Evolutionary conservation across 2,888 invertebrate species (phyloP).

Genomic region (Synergus laeviventris): DNA sequence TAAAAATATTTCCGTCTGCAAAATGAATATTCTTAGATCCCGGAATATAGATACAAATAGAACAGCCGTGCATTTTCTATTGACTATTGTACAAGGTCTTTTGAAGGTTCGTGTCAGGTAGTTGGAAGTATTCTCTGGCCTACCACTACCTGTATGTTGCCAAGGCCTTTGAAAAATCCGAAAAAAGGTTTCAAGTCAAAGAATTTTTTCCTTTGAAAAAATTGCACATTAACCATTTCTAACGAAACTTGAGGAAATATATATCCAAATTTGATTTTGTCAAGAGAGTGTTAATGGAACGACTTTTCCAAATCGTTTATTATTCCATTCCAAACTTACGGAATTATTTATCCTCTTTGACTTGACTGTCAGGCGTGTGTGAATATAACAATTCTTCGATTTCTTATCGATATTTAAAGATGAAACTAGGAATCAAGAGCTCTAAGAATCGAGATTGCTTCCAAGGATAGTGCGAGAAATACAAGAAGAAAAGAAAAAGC

Average conservation of each 20-base stretch:
- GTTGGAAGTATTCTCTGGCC: slow-evolving; percentile 58
- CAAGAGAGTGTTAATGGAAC: neutral
- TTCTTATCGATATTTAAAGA: neutral
- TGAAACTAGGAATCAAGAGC: slow-evolving; percentile 15
- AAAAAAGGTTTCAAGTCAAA: neutral
- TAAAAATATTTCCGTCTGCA: slow-evolving; percentile 6
- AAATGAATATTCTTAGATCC: neutral
- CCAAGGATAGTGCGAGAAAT: neutral
- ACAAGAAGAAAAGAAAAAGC: neutral
- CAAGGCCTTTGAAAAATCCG: neutral
- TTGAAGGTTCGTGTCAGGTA: slow-evolving; percentile 26
- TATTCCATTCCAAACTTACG: too few species aligned
- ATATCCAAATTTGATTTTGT: neutral
- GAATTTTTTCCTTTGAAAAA: neutral
- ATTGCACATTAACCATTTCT: neutral
- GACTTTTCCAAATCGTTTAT: too few species aligned
- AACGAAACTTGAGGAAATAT: neutral
- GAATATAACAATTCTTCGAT: neutral
- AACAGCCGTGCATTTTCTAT: slow-evolving; percentile 12
- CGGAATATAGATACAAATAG: neutral
- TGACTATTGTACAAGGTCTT: slow-evolving; percentile 21
- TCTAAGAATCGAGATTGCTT: neutral
- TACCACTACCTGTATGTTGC: slow-evolving; percentile 62
- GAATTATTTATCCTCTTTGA: slow-evolving; percentile 4
- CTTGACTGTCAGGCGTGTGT: neutral